These are phyloP conservation scores for Drosophila nasuta DNA, from an alignment of 1,140 invertebrate genomes.

Conservation along the genomic window DNA sequence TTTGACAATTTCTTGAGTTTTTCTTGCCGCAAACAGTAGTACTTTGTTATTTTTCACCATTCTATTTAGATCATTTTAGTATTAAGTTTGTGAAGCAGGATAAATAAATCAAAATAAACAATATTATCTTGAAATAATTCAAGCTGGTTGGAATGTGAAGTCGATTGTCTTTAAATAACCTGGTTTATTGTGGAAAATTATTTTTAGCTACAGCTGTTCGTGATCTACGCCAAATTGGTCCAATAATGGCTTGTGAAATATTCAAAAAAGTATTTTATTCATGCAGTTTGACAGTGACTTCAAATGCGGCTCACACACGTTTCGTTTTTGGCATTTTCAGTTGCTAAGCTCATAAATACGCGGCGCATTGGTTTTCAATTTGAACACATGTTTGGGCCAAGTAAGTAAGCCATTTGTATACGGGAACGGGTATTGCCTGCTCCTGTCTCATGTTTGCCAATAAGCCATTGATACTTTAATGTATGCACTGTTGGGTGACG, in stretches of 20 bases:
- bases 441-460: conserved; percentile 26
- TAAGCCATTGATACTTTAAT: conserved; percentile 80
- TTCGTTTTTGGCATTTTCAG: conserved; percentile 14
- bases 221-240: conserved; percentile 17
- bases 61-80: background rate
- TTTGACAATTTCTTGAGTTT: background rate
- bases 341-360: conserved; percentile 38
- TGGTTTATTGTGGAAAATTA: background rate
- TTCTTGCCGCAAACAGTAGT: background rate
- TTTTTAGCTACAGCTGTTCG: background rate
- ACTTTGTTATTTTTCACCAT: background rate
- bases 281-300: conserved; percentile 41
- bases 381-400: conserved; percentile 42
- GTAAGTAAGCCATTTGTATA: conserved; percentile 25
- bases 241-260: conserved; percentile 34
- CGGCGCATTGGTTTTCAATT: conserved; percentile 67
- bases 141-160: background rate
- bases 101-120: too few species aligned
- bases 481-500: conserved; percentile 55
- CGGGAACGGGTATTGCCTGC: background rate
- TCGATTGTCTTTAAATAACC: background rate
- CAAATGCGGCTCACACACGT: conserved; percentile 4
- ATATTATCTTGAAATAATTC: background rate
- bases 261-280: conserved; percentile 9
- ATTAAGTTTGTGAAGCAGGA: too few species aligned